A percentile compares a stretch with the other conserved stretches of the same genome.
These are phyloP conservation scores for Clostera curtula DNA, from an alignment of 2,888 invertebrate species.

Conservation along the genomic window DNA sequence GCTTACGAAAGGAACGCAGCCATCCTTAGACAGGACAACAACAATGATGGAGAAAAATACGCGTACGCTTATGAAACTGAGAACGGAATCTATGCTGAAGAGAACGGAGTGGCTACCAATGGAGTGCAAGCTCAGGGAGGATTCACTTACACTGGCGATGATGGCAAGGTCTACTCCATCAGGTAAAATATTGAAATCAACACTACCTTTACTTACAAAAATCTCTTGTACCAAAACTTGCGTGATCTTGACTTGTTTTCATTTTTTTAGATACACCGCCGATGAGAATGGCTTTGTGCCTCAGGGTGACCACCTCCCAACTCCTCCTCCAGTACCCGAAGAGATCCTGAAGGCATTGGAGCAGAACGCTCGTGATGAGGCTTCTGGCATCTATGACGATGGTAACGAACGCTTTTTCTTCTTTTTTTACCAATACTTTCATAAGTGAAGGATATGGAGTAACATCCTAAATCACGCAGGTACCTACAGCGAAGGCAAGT, in stretches of 20 bases:
- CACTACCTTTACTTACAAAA: too few species aligned
- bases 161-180: slow-evolving; percentile 56
- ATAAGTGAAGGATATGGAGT: background rate
- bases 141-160: slow-evolving; percentile 61
- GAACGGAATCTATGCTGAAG: slow-evolving; percentile 60
- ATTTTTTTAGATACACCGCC: slow-evolving; percentile 51
- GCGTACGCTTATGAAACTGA: slow-evolving; percentile 59
- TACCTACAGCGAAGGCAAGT: slow-evolving; percentile 54
- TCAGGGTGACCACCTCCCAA: slow-evolving; percentile 59
- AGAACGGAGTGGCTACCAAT: slow-evolving; percentile 55
- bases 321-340: slow-evolving; percentile 58
- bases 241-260: background rate
- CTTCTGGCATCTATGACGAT: slow-evolving; percentile 62
- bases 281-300: slow-evolving; percentile 63
- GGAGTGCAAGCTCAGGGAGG: slow-evolving; percentile 62
- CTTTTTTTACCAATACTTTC: background rate
- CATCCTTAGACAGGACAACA: slow-evolving; percentile 51
- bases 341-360: slow-evolving; percentile 57
- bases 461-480: slow-evolving; percentile 33
- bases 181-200: slow-evolving; percentile 41
- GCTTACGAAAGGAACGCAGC: slow-evolving; percentile 54
- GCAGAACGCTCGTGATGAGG: slow-evolving; percentile 62
- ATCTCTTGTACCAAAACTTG: background rate
- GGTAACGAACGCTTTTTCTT: slow-evolving; percentile 32
- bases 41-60: slow-evolving; percentile 56